These are phyloP conservation scores for Excalfactoria chinensis DNA, from an alignment of 2,113 vertebrate genomes.

Conservation along the genomic window DNA sequence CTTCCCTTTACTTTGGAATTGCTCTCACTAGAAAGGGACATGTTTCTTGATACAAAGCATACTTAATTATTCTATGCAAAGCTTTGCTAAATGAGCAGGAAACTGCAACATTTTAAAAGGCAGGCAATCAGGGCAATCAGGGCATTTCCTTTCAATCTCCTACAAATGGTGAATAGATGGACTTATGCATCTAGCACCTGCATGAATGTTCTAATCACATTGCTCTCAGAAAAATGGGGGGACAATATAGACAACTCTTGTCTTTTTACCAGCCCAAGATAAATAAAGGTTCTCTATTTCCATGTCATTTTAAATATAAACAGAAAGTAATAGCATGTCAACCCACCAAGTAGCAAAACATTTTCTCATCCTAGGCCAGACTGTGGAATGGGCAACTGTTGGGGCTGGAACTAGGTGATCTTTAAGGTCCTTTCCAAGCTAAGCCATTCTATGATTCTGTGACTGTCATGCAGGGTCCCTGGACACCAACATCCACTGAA, in stretches of 20 bases:
- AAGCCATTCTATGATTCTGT: no score
- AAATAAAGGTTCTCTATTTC: neutral
- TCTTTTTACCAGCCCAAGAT: neutral
- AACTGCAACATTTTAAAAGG: neutral
- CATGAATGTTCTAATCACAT: conserved; percentile 30
- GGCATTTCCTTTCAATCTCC: neutral
- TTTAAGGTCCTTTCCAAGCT: no score
- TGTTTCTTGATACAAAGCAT: neutral
- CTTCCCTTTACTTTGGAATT: neutral
- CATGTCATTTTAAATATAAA: conserved; percentile 3
- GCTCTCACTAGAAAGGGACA: neutral
- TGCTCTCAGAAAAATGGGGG: neutral
- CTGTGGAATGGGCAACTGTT: neutral
- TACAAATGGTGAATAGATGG: neutral
- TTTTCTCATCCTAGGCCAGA: neutral
- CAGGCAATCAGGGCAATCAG: neutral
- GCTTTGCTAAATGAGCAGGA: neutral
- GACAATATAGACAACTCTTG: neutral
- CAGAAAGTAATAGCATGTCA: neutral
- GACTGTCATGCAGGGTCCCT: neutral
- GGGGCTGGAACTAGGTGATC: no score
- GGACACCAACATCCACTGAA: neutral
- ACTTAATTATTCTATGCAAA: neutral
- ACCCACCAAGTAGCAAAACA: neutral
- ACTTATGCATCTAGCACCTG: neutral